Percentiles rank a stretch among this genome's conserved stretches.
Conservation (phyloP, 1,140 invertebrate genomes). For the Elymnias hypermnestra region DNA sequence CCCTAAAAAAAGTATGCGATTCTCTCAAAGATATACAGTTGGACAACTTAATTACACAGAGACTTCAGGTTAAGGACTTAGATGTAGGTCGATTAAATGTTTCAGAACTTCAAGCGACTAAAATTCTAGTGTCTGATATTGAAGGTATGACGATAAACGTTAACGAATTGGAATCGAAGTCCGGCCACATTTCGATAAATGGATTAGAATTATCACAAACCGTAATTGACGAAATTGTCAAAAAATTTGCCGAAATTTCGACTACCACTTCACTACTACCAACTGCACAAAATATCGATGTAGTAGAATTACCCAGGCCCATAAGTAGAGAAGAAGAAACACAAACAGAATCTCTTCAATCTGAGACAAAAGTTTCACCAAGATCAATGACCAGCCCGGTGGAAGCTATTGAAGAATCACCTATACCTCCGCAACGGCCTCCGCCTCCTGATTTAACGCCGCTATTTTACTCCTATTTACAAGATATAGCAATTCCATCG, state of each 20-base stretch:
- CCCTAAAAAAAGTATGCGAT: constrained; percentile 67
- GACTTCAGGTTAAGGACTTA: constrained; percentile 83
- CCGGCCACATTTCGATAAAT: constrained; percentile 79
- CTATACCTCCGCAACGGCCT: constrained; percentile 73
- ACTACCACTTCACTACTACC: constrained; percentile 29
- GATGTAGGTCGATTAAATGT: constrained; percentile 86
- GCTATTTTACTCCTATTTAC: constrained; percentile 76
- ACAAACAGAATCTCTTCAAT: constrained; percentile 51
- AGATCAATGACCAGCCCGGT: constrained; percentile 10
- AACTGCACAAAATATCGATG: constrained; percentile 16
- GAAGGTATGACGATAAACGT: constrained; percentile 83
- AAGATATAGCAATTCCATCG: constrained; percentile 61
- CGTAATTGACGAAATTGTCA: constrained; percentile 79
- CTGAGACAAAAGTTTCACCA: constrained; percentile 9
- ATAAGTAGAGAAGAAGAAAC: constrained; percentile 64
- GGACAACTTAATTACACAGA: constrained; percentile 72
- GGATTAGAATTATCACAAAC: constrained; percentile 80
- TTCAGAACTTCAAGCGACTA: constrained; percentile 84
- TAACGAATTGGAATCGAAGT: constrained; percentile 80
- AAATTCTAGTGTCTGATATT: constrained; percentile 87
- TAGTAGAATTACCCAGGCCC: constrained; percentile 31
- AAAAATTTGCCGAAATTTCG: constrained; percentile 70
- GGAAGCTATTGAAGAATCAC: constrained; percentile 36
- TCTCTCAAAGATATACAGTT: constrained; percentile 48
- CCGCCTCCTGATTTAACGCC: constrained; percentile 75